Percentiles rank a stretch among this genome's conserved stretches.
phyloP scores from a whole-genome alignment of 2,797 vertebrate species.

The Macroramphosus scolopax region DNA sequence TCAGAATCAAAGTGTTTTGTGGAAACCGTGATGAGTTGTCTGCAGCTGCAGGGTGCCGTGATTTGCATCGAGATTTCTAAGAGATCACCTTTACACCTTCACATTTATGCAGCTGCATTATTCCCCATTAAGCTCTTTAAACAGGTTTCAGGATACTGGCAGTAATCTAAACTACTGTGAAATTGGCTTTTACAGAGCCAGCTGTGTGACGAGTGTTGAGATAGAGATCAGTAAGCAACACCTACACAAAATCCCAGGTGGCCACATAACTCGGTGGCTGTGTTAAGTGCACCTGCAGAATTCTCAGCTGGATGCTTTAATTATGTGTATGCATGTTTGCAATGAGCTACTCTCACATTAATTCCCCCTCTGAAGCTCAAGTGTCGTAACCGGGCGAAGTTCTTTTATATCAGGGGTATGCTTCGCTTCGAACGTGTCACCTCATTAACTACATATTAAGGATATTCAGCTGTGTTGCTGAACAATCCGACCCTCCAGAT shows the following conservation, averaged over 20 bases:
- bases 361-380: slow-evolving; percentile 2
- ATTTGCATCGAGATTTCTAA: slow-evolving; percentile 15
- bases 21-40: neutral
- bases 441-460: too few relatives aligned
- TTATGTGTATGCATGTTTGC: neutral
- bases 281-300: slow-evolving; percentile 26
- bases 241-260: slow-evolving; percentile 29
- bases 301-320: too few relatives aligned
- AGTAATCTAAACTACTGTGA: too few relatives aligned
- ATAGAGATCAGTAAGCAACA: slow-evolving; percentile 51
- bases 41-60: slow-evolving; percentile 2
- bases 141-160: slow-evolving; percentile 30
- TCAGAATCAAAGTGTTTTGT: slow-evolving; percentile 9
- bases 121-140: slow-evolving; percentile 46
- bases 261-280: slow-evolving; percentile 3
- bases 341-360: neutral
- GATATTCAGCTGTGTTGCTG: too few relatives aligned
- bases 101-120: slow-evolving; percentile 47
- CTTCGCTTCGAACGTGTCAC: too few relatives aligned
- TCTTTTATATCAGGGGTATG: too few relatives aligned
- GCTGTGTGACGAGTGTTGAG: slow-evolving; percentile 18
- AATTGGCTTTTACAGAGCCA: slow-evolving; percentile 7
- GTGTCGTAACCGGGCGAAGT: too few relatives aligned
- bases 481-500: too few relatives aligned
- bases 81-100: slow-evolving; percentile 21